Evolutionary conservation across 2,888 invertebrate species (phyloP).

Genomic region (Phragmatobia fuliginosa): DNA sequence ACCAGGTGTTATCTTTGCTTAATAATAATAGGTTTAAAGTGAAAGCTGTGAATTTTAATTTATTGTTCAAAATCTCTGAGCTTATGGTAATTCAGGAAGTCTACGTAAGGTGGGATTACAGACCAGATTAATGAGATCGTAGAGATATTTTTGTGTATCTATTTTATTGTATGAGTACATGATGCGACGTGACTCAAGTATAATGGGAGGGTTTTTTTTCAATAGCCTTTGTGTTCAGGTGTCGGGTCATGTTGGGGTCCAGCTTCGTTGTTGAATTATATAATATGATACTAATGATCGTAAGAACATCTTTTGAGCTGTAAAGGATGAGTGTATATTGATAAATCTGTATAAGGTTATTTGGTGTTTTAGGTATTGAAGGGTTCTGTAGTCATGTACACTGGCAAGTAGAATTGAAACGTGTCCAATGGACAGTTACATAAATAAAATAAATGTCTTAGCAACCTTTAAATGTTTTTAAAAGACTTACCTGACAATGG

Average conservation of each 20-base stretch:
- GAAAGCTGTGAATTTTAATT: slow-evolving; percentile 51
- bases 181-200: background rate
- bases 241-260: background rate
- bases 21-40: slow-evolving; percentile 48
- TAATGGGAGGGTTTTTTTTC: background rate
- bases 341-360: too few relatives aligned
- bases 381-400: too few relatives aligned
- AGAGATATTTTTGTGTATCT: background rate
- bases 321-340: too few relatives aligned
- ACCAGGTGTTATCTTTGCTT: slow-evolving; percentile 40
- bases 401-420: too few relatives aligned
- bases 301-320: background rate
- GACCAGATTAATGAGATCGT: slow-evolving; percentile 5
- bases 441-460: too few relatives aligned
- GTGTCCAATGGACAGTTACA: too few relatives aligned
- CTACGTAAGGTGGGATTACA: background rate
- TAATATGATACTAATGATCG: background rate
- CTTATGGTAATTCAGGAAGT: slow-evolving; percentile 9
- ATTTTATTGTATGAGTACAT: background rate
- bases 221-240: background rate
- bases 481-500: too few relatives aligned
- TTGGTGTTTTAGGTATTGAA: too few relatives aligned
- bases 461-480: too few relatives aligned
- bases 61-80: slow-evolving; percentile 27
- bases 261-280: too few relatives aligned